Evolutionary conservation across 2,888 invertebrate species (phyloP), one percentile per base, ranked within the genome.

Genomic region (Julus scanicus): DNA sequence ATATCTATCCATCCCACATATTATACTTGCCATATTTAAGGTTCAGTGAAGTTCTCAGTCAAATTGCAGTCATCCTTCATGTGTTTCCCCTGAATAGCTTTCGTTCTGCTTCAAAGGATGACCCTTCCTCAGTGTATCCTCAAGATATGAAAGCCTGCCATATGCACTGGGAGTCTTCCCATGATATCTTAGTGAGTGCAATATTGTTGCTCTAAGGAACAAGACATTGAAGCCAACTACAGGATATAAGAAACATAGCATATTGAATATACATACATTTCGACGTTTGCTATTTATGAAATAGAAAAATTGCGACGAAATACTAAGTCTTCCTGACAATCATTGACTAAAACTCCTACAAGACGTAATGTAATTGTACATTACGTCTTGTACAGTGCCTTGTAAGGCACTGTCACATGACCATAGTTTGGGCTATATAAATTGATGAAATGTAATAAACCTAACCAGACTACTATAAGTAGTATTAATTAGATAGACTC

Each of bases 121-220:
- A 80, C 80, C 80, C 80, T 80, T 80, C 80, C 80, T 80, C 80
- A 80, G 37, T 80, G 80, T 80, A 80, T 80, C 37, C 80, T 80
- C 80, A 37, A 80, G 80, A 80, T 80, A 80, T 80, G 80, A 80
- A 80, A 80, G 80, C 80, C 80, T 80, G 80, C 13, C 80, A 80
- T 80, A 80, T 80, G 80, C 80, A 80, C 80, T 80, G 80, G 80
- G 37, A 80, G 37, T 80, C 80, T 80, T 80, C 80, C 80, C 80
- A 80, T 80, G 37, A 80, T 80, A 80, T 37, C 80, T 80, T 80
- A 80, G 37, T 80, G 37, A 71, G 63, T 71, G 17, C 3, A 37
- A 37, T 29, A 13, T 13, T 53, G 37, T 71, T 71, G 71, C 71
- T 71, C 13, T 4, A 37, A 37, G 80, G 13, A 80, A 80, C 80